phyloP scores from a whole-genome alignment of 2,113 vertebrate species.

The Jacana jacana region DNA sequence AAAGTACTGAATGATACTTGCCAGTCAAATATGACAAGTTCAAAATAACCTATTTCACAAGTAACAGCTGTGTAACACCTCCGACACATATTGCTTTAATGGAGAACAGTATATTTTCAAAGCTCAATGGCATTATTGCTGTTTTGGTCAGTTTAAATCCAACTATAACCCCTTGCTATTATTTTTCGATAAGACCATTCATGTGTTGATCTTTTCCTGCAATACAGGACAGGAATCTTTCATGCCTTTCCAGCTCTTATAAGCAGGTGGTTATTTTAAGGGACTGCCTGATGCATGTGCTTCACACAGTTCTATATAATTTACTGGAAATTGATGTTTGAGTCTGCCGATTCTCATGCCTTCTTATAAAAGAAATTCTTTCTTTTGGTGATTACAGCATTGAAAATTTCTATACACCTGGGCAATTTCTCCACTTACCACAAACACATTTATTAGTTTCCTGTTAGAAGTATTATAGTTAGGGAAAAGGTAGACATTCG shows the following conservation, averaged over 20 bases:
- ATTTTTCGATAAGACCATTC: neutral
- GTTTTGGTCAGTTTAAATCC: neutral
- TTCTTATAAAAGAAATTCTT: neutral
- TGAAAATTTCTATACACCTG: neutral
- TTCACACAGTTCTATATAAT: conserved; percentile 1
- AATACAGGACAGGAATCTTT: conserved; percentile 5
- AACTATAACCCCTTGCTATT: neutral
- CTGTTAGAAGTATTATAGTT: neutral
- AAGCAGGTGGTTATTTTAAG: conserved; percentile 15
- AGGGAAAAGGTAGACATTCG: neutral
- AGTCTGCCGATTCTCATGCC: neutral
- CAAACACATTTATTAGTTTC: neutral
- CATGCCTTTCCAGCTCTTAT: neutral
- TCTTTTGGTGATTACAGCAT: neutral
- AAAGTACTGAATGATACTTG: neutral
- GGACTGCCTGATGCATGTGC: neutral
- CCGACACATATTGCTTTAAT: neutral
- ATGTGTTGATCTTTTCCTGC: neutral
- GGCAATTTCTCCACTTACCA: neutral
- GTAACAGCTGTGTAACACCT: neutral
- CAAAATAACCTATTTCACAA: neutral
- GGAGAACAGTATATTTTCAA: neutral
- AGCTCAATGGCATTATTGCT: neutral
- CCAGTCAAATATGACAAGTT: neutral
- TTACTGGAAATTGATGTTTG: neutral